Base-by-base conservation (phyloP, 2,113 vertebrate genomes). In the Paralichthys olivaceus region DNA sequence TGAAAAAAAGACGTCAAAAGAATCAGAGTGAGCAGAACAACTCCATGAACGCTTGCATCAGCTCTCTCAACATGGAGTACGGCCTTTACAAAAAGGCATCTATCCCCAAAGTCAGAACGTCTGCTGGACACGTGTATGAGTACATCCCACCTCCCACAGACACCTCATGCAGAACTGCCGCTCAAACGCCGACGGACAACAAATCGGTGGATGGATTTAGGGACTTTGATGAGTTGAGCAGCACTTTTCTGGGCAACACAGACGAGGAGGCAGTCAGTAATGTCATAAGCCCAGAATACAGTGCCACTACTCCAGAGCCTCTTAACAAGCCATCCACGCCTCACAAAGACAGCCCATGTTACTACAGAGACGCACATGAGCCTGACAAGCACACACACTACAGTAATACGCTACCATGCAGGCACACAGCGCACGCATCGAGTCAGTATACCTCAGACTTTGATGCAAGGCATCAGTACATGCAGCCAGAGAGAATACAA, bases 1-100 rank as follows among this genome's bases (percentile, higher is more conserved):
- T 96, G 49, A 96, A 97, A 93, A 98, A 97, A 87, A 94, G 94
- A n/a, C 94, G 92, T 15, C 96, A 96, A 75, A 98, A 97, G 88
- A 92, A 81, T 59, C 95, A 96, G 85, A 95, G 95, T 4, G 96
- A 97, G 85, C 96, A 95, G 72, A 91, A 96, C 62, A 96, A 95
- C 89, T 95, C 96, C 29, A 96, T 97, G 92, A 97, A 97, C 54
- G 96, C 97, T 26, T 96, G 96, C 90, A 96, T 97, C 55, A 97
- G 96, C 89, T 98, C 97, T 28, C 96, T 98, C 84, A 97, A 98
- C 88, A 95, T 97, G 93, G 96, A 98, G 84, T 98, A 97, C 72
- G 96, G 96, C 57, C 94, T 97, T 13, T 98, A 98, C 90, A 93
- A 96, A 83, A 96, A 96, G 81, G 90, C 93, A 32, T 89, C 94